Percentiles rank a stretch among this genome's conserved stretches.
Evolutionary conservation across 2,797 vertebrate species (phyloP).

Genomic region (Rhinophrynus dorsalis): DNA sequence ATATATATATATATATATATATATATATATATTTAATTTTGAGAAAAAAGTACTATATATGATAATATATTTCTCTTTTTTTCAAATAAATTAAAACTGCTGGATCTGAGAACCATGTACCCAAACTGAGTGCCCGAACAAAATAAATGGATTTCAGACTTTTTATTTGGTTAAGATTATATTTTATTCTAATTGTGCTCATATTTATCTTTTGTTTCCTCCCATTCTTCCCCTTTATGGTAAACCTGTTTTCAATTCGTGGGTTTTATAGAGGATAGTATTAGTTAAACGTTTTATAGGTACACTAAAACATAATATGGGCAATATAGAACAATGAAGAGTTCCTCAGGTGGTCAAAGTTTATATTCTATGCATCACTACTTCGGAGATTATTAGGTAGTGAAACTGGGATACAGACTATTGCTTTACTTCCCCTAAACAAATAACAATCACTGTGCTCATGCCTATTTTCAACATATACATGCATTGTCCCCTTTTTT

Average conservation of each 20-base stretch:
- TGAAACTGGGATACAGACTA: constrained; percentile 12
- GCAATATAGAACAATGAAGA: constrained; percentile 27
- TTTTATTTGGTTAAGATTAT: too few relatives aligned
- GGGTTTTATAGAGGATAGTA: constrained; percentile 31
- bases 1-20: too few relatives aligned
- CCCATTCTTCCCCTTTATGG: not conserved
- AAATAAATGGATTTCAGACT: too few relatives aligned
- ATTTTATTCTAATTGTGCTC: not conserved
- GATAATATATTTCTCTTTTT: too few relatives aligned
- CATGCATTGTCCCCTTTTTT: too few relatives aligned
- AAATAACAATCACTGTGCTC: too few relatives aligned
- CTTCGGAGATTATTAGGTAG: constrained; percentile 25
- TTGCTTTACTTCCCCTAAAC: not conserved
- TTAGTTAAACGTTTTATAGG: constrained; percentile 35
- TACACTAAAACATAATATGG: constrained; percentile 19
- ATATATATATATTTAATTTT: constrained; percentile 9
- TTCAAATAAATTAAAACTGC: too few relatives aligned
- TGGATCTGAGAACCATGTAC: too few relatives aligned
- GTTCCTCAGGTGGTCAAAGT: constrained; percentile 30
- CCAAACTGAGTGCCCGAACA: too few relatives aligned
- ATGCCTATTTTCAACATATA: too few relatives aligned
- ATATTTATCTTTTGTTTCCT: not conserved
- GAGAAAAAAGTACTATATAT: too few relatives aligned
- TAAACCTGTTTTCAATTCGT: constrained; percentile 30
- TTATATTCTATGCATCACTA: constrained; percentile 37